Evolutionary conservation across 2,797 vertebrate genomes (phyloP), one percentile per base, ranked within the genome.

Genomic region (Psittacula echo): DNA sequence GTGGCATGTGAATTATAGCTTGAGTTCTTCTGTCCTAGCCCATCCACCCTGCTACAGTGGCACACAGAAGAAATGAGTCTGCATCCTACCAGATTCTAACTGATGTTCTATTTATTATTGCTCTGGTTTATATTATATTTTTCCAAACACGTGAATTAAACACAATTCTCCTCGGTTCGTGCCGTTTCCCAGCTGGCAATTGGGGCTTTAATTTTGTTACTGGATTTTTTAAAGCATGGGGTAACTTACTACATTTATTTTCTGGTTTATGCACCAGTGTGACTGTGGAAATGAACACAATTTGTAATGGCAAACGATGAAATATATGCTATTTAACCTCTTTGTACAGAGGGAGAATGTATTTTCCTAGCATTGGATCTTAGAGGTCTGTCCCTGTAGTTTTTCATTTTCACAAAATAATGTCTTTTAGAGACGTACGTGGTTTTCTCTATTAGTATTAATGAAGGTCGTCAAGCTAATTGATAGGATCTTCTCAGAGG

Each of bases 401-500:
- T 90, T 47, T 82, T 87, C 61, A 68, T 89, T 76, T 32, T 17
- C 15, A 85, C 39, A 72, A 5, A 91, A 56, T 48, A 85, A 82
- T 13, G 48, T 29, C 18, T 82, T 93, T 80, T 65, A 44, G 75
- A 87, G 70, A 70, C 66, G 51, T 19, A 9, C 72, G 27, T 95
- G 51, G 30, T 87, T 87, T 92, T 83, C 53, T 86, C 42, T 91
- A 7, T 82, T 89, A 73, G 50, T 95, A 62, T 91, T 94, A 92
- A 89, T 83, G 66, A 90, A 95, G 66, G 76, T 91, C 75, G 23
- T 87, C 1, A 0, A 87, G 78, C 65, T 95, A 95, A 87, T 90
- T 85, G 92, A 90, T 87, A 64, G 89, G 66, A 92, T 94, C 53
- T 94, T 93, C 68, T 94, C 17, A 2, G 84, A 89, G 88, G 70